Conservation (phyloP, 1,140 invertebrate species). For the Leptinotarsa lineolata region DNA sequence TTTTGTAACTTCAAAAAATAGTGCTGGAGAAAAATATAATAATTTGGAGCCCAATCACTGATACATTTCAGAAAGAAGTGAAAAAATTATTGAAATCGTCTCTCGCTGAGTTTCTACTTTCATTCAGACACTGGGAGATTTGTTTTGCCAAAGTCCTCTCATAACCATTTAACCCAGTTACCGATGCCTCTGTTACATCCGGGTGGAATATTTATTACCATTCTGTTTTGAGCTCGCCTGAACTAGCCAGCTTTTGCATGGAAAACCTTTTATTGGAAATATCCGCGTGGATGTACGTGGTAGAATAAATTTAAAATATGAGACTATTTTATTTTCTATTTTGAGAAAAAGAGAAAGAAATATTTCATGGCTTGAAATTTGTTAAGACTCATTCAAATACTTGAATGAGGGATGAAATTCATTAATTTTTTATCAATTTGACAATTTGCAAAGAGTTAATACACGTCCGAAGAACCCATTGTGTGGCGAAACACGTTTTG, state of each 20-base stretch:
- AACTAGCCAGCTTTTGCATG: neutral
- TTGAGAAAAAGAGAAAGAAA: neutral
- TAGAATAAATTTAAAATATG: neutral
- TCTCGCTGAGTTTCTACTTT: too few relatives aligned
- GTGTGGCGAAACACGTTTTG: too few relatives aligned
- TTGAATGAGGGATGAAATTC: too few relatives aligned
- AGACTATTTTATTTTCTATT: neutral
- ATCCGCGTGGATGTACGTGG: neutral
- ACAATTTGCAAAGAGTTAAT: too few relatives aligned
- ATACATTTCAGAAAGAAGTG: too few relatives aligned
- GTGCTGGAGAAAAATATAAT: too few relatives aligned
- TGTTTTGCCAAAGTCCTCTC: neutral
- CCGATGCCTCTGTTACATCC: neutral
- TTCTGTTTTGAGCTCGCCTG: neutral
- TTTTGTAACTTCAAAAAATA: too few relatives aligned
- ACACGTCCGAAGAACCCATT: too few relatives aligned
- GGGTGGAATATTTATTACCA: neutral
- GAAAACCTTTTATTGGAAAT: constrained; percentile 2
- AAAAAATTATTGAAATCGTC: too few relatives aligned
- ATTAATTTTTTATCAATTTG: too few relatives aligned
- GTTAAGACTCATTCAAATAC: too few relatives aligned
- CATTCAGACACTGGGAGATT: neutral
- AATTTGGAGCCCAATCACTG: too few relatives aligned
- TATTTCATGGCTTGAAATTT: neutral
- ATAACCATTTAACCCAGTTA: neutral